Conservation (phyloP, 2,888 invertebrate genomes). For the Thereva nobilitata region DNA sequence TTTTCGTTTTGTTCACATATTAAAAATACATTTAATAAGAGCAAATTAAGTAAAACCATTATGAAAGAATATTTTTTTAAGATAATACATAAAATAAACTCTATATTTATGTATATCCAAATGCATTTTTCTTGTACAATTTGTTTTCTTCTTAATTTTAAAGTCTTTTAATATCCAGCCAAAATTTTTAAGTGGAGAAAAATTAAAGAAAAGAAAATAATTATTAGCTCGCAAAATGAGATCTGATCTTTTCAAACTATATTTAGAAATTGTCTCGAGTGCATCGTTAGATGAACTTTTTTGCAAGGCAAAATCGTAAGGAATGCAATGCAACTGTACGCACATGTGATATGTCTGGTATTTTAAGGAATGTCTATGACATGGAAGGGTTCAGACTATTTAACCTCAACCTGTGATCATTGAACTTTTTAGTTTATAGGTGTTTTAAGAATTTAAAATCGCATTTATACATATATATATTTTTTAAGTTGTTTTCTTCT, state of each 20-base stretch:
- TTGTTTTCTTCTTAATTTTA: not conserved
- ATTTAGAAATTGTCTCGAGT: conserved; percentile 22
- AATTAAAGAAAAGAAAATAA: not conserved
- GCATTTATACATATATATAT: not conserved
- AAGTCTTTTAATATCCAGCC: too few species aligned
- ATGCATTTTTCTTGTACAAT: not conserved
- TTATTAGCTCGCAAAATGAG: not conserved
- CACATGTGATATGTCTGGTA: conserved; percentile 21
- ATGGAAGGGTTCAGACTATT: conserved; percentile 21
- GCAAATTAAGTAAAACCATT: not conserved
- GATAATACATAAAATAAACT: not conserved
- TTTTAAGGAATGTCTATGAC: conserved; percentile 3
- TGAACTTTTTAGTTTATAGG: conserved; percentile 8
- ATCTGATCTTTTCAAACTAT: not conserved
- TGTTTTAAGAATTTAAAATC: conserved; percentile 11
- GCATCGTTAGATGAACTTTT: not conserved
- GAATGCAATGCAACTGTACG: conserved; percentile 19
- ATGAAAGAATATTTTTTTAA: not conserved
- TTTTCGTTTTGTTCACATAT: not conserved
- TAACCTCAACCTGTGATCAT: conserved; percentile 24
- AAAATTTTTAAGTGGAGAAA: not conserved
- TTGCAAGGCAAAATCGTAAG: conserved; percentile 12
- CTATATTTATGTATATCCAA: too few species aligned
- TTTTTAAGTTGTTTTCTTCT: not conserved
- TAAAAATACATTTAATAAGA: not conserved